These are phyloP conservation scores for Drosophila testacea DNA, from an alignment of 2,888 invertebrate genomes.

Conservation along the genomic window DNA sequence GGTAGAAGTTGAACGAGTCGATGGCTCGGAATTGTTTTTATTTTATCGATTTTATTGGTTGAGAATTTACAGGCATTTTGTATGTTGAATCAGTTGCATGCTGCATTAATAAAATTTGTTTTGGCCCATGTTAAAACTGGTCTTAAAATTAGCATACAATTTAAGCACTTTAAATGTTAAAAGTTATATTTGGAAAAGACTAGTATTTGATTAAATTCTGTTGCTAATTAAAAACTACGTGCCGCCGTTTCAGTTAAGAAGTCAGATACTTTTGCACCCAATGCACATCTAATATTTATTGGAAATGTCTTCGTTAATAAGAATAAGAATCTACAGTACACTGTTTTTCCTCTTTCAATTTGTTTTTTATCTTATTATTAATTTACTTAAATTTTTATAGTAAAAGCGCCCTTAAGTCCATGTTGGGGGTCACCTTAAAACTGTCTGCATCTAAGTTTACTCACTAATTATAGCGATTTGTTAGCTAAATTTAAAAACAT, in stretches of 20 bases:
- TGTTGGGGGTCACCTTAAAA: too few relatives aligned
- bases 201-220: too few relatives aligned
- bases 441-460: too few relatives aligned
- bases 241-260: neutral
- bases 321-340: neutral
- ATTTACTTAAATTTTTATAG: too few relatives aligned
- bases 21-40: slow-evolving; percentile 77
- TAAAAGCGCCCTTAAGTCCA: too few relatives aligned
- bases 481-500: too few relatives aligned
- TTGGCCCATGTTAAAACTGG: neutral
- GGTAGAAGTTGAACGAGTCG: slow-evolving; percentile 82
- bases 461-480: too few relatives aligned
- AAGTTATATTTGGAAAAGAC: too few relatives aligned
- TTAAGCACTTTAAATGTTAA: neutral
- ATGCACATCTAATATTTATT: neutral
- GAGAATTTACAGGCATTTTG: neutral
- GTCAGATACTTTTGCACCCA: neutral
- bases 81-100: neutral
- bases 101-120: neutral
- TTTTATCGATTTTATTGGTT: slow-evolving; percentile 80
- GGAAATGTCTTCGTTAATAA: neutral
- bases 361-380: too few relatives aligned
- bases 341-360: too few relatives aligned
- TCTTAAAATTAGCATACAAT: neutral
- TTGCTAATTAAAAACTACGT: neutral